These are phyloP conservation scores for Campoletis raptor DNA, from an alignment of 2,888 invertebrate species.

Conservation along the genomic window DNA sequence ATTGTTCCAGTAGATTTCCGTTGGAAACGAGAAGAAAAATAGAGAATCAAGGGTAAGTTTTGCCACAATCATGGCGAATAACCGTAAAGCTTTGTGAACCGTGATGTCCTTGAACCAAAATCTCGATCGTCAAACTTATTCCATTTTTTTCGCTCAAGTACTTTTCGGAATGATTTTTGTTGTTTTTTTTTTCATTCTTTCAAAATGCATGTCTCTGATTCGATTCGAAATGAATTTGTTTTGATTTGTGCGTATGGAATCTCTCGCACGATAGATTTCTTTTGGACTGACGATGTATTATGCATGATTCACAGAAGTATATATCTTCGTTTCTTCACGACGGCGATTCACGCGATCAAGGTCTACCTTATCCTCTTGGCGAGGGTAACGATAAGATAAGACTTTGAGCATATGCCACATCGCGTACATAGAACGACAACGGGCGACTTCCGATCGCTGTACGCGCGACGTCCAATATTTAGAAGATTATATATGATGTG, in stretches of 20 bases:
- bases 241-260: not conserved
- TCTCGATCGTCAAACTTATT: not conserved
- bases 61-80: not conserved
- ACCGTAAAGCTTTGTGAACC: not conserved
- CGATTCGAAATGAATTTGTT: not conserved
- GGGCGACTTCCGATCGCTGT: conserved; percentile 77
- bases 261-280: conserved; percentile 15
- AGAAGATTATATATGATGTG: conserved; percentile 39
- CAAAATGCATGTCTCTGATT: not conserved
- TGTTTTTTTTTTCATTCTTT: not conserved
- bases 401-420: conserved; percentile 66
- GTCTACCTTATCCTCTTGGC: conserved; percentile 82
- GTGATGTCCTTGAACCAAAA: not conserved
- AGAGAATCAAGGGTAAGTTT: not conserved
- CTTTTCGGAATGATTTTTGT: not conserved
- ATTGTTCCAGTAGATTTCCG: not conserved
- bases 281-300: conserved; percentile 29
- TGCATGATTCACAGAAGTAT: conserved; percentile 60
- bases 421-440: conserved; percentile 37
- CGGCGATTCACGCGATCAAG: conserved; percentile 82
- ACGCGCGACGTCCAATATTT: conserved; percentile 49
- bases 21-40: not conserved
- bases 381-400: conserved; percentile 82
- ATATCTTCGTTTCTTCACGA: conserved; percentile 57
- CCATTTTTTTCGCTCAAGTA: not conserved